Base-by-base conservation (phyloP, 2,888 invertebrate species). In the Elgonia sp. region DNA sequence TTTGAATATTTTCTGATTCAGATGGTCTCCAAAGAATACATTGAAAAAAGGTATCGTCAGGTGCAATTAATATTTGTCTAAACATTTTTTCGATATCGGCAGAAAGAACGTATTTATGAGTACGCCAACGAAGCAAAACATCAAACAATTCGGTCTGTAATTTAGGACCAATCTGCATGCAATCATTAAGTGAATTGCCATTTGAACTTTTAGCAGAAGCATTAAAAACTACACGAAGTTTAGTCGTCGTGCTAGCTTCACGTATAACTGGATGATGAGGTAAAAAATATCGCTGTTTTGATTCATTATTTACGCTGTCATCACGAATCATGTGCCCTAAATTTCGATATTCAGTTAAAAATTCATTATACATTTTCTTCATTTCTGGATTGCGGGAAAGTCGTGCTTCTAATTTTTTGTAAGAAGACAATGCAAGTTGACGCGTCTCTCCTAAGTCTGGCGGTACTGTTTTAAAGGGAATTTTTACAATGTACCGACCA, bases 401-500 rank as follows among this genome's bases (percentile, higher is more conserved):
- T 21, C 62, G 60, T 6, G 10, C 2, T 29, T 62, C 21, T 62
- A 62, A 46, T 42, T 46, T 60, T 1, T 46, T 14, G n/a, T 62
- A 76, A 12, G 50, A 62, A n/a, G 46, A 29, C 18, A 76, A 50
- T 18, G 76, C 63, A 12, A 16, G 2, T 0, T 39, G 46, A 12
- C 39, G 29, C 10, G 76, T 50, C 16, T 79, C 67, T 4, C 79
- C 67, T 9, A 67, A 40, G 6, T 55, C 55, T 0, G 70, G 70
- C 1, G 20, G 4, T 1, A 9, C 16, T 14, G 46, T 18, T 39
- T 60, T 72, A n/a, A 81, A 70, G 12, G 67, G 81, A 16, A 70
- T 46, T 42, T 50, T 70, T 18, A 81, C 81, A 16, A 72, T n/a
- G 39, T 70, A 81, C 0, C 81, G 70, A 39, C 81, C 67, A 50